A percentile compares a stretch with the other conserved stretches of the same genome.
Evolutionary conservation across 2,797 vertebrate species (phyloP).

Genomic region (Leptodactylus fallax): DNA sequence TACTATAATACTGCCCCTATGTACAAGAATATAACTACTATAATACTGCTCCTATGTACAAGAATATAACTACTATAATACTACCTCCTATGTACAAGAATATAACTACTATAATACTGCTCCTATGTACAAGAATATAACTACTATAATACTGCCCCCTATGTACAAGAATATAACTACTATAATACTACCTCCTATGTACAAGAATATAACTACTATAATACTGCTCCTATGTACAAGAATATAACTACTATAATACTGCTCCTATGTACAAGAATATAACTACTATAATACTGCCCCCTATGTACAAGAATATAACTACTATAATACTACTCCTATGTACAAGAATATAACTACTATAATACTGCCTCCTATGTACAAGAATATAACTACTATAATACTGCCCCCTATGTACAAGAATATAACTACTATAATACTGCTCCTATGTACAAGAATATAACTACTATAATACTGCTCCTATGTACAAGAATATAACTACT

Average conservation of each 20-base stretch:
- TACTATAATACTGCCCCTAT: too few relatives aligned
- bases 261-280: background rate
- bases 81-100: background rate
- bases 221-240: background rate
- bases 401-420: background rate
- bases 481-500: constrained; percentile 1
- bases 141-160: too few relatives aligned
- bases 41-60: background rate
- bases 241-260: constrained; percentile 7
- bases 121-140: constrained; percentile 11
- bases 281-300: background rate
- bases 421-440: constrained; percentile 7
- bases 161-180: too few relatives aligned
- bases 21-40: too few relatives aligned
- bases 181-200: background rate
- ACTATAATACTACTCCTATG: background rate
- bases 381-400: constrained; percentile 12
- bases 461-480: background rate
- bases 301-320: background rate
- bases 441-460: background rate
- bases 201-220: constrained; percentile 12
- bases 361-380: background rate
- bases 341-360: constrained; percentile 1
- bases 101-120: constrained; percentile 4
- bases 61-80: constrained; percentile 6